phyloP scores from a whole-genome alignment of 35 echinoderm and acorn worm genomes.

The Lytechinus pictus region DNA sequence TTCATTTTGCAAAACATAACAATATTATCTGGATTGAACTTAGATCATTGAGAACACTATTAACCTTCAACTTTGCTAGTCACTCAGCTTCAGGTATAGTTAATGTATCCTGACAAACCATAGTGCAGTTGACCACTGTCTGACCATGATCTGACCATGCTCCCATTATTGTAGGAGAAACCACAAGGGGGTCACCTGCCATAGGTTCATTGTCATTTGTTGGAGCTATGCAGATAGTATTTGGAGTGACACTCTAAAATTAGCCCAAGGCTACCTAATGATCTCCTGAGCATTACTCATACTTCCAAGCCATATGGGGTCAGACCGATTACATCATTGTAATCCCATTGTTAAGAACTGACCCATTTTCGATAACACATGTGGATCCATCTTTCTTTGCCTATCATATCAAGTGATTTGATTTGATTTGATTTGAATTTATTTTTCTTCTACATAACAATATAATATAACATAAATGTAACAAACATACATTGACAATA shows the following conservation, averaged over 20 bases:
- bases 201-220: not conserved
- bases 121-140: not conserved
- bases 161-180: not conserved
- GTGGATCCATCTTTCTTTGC: no score
- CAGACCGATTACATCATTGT: not conserved
- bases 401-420: no score
- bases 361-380: not conserved
- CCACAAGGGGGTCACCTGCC: not conserved
- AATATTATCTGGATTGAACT: no score
- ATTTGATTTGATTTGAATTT: no score
- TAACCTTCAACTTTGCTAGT: no score
- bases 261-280: not conserved
- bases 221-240: not conserved
- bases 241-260: not conserved
- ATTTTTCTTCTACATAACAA: no score
- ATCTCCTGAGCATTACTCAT: not conserved
- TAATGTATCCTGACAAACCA: no score
- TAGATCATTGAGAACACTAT: no score
- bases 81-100: no score
- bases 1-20: no score
- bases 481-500: no score
- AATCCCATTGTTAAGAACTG: not conserved
- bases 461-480: no score
- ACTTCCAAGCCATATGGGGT: not conserved
- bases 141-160: not conserved